Conservation (phyloP, 1,140 invertebrate species). For the Pararge aegeria region DNA sequence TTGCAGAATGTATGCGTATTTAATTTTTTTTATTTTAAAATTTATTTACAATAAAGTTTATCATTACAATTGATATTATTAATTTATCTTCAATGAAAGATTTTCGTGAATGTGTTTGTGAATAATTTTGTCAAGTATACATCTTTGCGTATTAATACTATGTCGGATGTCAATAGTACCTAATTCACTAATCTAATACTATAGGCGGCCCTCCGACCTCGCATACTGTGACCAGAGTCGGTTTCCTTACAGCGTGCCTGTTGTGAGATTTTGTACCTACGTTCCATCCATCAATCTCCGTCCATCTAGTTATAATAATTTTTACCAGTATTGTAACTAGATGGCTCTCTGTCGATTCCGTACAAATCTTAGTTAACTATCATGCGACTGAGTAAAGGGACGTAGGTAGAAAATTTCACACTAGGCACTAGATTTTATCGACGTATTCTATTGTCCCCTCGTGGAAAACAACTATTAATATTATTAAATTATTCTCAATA, state of each 20-base stretch:
- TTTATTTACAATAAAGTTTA: background rate
- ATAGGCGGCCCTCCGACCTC: constrained; percentile 70
- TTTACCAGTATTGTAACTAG: too few species aligned
- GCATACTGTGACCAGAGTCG: constrained; percentile 58
- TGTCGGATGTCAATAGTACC: constrained; percentile 20
- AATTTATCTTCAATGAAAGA: background rate
- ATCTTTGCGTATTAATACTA: constrained; percentile 22
- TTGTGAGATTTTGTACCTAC: background rate
- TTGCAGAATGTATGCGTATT: constrained; percentile 36
- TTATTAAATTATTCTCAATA: too few species aligned
- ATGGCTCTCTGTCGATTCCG: too few species aligned
- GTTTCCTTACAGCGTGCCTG: constrained; percentile 44
- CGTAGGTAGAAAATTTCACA: too few species aligned
- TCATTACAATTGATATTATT: background rate
- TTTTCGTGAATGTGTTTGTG: background rate
- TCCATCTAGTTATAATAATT: too few species aligned
- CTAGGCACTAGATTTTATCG: too few species aligned
- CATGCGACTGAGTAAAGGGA: too few species aligned
- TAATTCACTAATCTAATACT: constrained; percentile 55
- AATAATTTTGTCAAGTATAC: constrained; percentile 24
- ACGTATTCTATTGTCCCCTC: background rate
- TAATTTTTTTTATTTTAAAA: constrained; percentile 1
- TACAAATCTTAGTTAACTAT: too few species aligned
- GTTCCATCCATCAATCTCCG: too few species aligned
- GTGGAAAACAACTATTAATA: background rate